Conservation (phyloP, 2,888 invertebrate genomes). For the Cylindroiulus punctatus region DNA sequence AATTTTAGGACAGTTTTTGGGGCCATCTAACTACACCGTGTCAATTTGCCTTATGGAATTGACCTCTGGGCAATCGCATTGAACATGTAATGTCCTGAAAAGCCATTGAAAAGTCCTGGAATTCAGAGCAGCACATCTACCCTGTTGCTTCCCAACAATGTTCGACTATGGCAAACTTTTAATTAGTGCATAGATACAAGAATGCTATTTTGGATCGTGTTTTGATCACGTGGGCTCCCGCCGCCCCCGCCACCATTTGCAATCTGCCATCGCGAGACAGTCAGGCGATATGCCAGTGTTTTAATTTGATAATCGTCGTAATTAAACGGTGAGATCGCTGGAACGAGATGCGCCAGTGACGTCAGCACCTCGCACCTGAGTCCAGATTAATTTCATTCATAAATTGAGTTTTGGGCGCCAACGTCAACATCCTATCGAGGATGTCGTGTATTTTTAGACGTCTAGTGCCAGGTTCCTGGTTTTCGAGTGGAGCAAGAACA, state of each 20-base stretch:
- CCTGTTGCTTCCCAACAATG: too few species aligned
- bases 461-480: neutral
- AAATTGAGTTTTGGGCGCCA: neutral
- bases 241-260: neutral
- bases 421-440: neutral
- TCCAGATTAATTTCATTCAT: neutral
- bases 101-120: too few species aligned
- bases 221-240: neutral
- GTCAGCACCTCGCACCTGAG: neutral
- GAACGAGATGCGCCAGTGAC: slow-evolving; percentile 9
- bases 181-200: too few species aligned
- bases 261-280: neutral
- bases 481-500: neutral
- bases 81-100: too few species aligned
- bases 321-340: neutral
- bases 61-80: too few species aligned
- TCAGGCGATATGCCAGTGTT: neutral
- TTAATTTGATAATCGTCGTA: neutral
- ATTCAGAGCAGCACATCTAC: too few species aligned
- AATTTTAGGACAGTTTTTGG: too few species aligned
- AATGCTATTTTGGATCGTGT: neutral
- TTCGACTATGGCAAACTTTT: too few species aligned
- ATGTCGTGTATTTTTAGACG: neutral
- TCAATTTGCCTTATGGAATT: too few species aligned
- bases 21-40: too few species aligned